Base-by-base conservation (phyloP, 1,140 invertebrate species). In the Micrasema longulum region DNA sequence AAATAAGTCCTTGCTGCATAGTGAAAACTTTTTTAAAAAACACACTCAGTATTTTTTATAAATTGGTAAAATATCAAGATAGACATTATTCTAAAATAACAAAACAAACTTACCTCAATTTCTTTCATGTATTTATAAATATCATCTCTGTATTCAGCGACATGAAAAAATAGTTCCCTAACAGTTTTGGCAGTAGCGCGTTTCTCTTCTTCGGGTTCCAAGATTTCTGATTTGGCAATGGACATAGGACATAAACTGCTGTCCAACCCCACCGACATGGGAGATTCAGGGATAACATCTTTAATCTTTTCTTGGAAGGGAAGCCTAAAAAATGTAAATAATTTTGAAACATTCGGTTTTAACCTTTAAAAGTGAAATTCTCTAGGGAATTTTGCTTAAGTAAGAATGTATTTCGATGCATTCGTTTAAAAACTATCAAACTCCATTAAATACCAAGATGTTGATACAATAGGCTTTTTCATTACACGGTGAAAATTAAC, bases 41-140 rank as follows among this genome's bases (percentile, higher is more conserved):
- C n/a, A n/a, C n/a, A n/a, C n/a, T n/a, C n/a, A n/a, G n/a, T n/a
- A n/a, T n/a, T n/a, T n/a, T n/a, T n/a, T n/a, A n/a, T n/a, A n/a
- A n/a, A n/a, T n/a, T n/a, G n/a, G n/a, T n/a, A n/a, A n/a, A n/a
- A n/a, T n/a, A n/a, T n/a, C n/a, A n/a, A n/a, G n/a, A n/a, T n/a
- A n/a, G n/a, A n/a, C n/a, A 7, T 41, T n/a, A 41, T 1, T 41
- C 38, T 12, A 41, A 7, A 48, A 31, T 31, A 31, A 4, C 2
- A 31, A 31, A 31, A n/a, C 12, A 60, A 18, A 60, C 22, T 53
- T 38, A 93, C 92, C 89, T 96, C 94, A 77, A 92, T 87, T 71
- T 88, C 83, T 75, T 88, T 86, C 82, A 96, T 88, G 83, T 96
- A 95, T 70, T 88, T 83, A 80, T 94, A 95, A 75, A 96, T 95